A percentile compares a stretch with the other conserved stretches of the same genome.
These are phyloP conservation scores for Podarcis lilfordi DNA, from an alignment of 2,797 vertebrate genomes.

Conservation along the genomic window DNA sequence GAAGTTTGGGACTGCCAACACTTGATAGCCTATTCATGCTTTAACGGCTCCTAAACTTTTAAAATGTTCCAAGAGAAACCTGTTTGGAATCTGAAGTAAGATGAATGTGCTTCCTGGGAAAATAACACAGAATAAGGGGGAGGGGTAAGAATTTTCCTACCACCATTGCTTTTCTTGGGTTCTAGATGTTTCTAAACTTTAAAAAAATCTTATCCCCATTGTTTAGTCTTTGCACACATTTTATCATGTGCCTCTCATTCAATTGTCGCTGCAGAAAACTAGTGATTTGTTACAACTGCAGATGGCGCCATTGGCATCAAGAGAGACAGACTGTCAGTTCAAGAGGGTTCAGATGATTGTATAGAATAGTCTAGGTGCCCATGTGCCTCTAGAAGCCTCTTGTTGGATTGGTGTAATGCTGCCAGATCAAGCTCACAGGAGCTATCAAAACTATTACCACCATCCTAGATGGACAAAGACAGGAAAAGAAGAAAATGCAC, in stretches of 20 bases:
- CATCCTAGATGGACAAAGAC: neutral
- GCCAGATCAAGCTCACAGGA: neutral
- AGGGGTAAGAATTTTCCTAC: too few species aligned
- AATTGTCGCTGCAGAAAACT: neutral
- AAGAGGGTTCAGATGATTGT: neutral
- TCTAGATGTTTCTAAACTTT: neutral
- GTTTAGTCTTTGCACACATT: neutral
- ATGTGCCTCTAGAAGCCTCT: neutral
- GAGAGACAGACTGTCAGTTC: neutral
- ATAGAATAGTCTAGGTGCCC: neutral
- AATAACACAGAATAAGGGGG: neutral
- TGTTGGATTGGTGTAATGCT: neutral
- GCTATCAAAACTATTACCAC: rapidly evolving
- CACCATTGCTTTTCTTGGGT: neutral
- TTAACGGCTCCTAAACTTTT: neutral
- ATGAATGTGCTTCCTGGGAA: neutral
- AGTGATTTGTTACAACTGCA: neutral
- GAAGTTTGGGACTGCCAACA: too few species aligned
- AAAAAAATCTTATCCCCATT: neutral
- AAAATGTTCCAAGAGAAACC: neutral
- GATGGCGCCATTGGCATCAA: neutral
- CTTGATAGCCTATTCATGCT: neutral
- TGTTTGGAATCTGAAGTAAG: neutral
- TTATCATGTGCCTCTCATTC: neutral
- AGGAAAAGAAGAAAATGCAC: neutral